Percentiles rank a stretch among this genome's conserved stretches.
phyloP scores from a whole-genome alignment of 2,113 vertebrate genomes.

The Aptenodytes forsteri region DNA sequence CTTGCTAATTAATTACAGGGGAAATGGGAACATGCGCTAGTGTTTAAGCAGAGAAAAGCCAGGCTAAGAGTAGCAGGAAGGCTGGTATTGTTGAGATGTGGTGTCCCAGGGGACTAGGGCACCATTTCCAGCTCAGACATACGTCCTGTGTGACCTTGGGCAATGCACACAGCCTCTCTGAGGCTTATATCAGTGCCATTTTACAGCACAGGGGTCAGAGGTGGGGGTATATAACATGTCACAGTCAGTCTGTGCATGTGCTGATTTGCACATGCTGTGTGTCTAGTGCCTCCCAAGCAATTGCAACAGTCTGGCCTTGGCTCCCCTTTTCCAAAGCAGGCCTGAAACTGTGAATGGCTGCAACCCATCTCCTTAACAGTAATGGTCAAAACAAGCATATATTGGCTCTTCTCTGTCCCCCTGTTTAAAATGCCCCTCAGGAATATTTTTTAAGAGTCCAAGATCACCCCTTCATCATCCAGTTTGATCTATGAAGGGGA shows the following conservation, averaged over 20 bases:
- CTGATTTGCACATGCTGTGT: background rate
- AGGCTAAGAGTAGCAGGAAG: background rate
- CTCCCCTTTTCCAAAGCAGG: background rate
- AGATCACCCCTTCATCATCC: background rate
- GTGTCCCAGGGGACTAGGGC: background rate
- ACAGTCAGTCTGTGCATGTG: background rate
- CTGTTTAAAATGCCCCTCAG: background rate
- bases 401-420: background rate
- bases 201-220: background rate
- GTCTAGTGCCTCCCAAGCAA: background rate
- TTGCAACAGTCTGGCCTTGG: background rate
- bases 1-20: background rate
- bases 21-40: background rate
- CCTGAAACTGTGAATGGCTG: background rate
- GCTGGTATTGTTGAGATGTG: background rate
- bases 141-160: background rate
- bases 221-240: background rate
- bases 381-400: background rate
- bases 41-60: background rate
- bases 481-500: background rate
- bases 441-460: background rate
- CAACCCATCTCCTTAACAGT: background rate
- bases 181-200: background rate
- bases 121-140: background rate
- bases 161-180: background rate